A percentile compares a stretch with the other conserved stretches of the same genome.
phyloP scores from a whole-genome alignment of 2,797 vertebrate genomes.

The Thalassophryne amazonica region DNA sequence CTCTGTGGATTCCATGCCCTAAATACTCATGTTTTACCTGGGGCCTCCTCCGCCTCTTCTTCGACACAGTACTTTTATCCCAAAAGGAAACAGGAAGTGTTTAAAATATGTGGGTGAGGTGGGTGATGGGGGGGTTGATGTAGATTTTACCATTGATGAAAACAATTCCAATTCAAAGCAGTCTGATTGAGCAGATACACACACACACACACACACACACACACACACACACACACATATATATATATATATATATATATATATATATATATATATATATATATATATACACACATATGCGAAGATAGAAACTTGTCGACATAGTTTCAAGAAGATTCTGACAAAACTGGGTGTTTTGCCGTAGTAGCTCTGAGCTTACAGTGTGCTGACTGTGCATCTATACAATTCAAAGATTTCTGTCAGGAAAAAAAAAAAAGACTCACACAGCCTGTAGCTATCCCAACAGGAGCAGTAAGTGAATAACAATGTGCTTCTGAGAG shows the following conservation, averaged over 20 bases:
- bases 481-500: constrained; percentile 65
- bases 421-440: constrained; percentile 41
- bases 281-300: constrained; percentile 26
- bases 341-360: constrained; percentile 61
- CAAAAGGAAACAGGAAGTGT: constrained; percentile 63
- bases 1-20: constrained; percentile 82
- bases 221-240: too few species aligned
- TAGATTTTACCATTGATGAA: constrained; percentile 38
- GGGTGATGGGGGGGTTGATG: constrained; percentile 33
- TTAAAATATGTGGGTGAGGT: constrained; percentile 59
- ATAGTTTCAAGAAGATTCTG: constrained; percentile 46
- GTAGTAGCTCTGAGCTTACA: constrained; percentile 57
- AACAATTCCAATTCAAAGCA: constrained; percentile 41
- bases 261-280: too few species aligned
- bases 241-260: too few species aligned
- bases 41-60: constrained; percentile 57
- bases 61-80: constrained; percentile 43
- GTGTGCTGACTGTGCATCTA: constrained; percentile 66
- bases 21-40: constrained; percentile 81
- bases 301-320: constrained; percentile 51
- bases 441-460: constrained; percentile 69
- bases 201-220: too few species aligned
- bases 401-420: constrained; percentile 68
- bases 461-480: constrained; percentile 67
- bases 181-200: constrained; percentile 26